Percentiles rank a stretch among this genome's conserved stretches.
Conservation (phyloP, 1,140 invertebrate genomes). For the Papilio machaon region DNA sequence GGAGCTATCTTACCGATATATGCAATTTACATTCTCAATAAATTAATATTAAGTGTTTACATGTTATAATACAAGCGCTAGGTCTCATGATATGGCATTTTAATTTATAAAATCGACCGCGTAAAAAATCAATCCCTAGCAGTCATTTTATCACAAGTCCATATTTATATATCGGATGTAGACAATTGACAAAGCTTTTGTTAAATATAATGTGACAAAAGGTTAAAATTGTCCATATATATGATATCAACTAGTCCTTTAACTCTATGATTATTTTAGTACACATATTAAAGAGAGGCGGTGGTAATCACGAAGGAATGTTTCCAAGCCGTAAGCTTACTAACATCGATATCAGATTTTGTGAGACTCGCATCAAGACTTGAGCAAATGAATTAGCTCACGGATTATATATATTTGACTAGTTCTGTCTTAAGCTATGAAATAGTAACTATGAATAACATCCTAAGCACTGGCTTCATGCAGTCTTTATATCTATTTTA, state of each 20-base stretch:
- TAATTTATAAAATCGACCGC: constrained; percentile 67
- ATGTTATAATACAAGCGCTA: constrained; percentile 79
- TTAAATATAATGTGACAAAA: constrained; percentile 27
- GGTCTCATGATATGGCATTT: constrained; percentile 79
- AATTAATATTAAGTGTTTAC: constrained; percentile 78
- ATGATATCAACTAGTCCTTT: constrained; percentile 35
- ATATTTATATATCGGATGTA: constrained; percentile 19
- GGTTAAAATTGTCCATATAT: constrained; percentile 4
- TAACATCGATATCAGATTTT: constrained; percentile 26
- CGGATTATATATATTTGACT: constrained; percentile 73
- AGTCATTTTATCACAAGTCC: constrained; percentile 69
- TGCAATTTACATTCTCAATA: constrained; percentile 80
- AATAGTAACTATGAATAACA: constrained; percentile 62
- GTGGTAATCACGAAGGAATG: constrained; percentile 35
- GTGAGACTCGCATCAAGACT: constrained; percentile 48
- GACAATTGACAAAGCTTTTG: constrained; percentile 38
- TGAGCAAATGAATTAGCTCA: constrained; percentile 69
- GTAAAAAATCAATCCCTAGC: constrained; percentile 60
- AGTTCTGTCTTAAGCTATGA: constrained; percentile 67
- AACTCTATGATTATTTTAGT: constrained; percentile 14
- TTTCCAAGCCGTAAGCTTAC: constrained; percentile 25
- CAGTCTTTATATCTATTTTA: constrained; percentile 70
- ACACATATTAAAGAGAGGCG: constrained; percentile 33
- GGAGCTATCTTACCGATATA: constrained; percentile 77
- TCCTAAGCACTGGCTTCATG: constrained; percentile 75